These are phyloP conservation scores for Psilanteris sp. DNA, from an alignment of 1,140 invertebrate species.

Conservation along the genomic window DNA sequence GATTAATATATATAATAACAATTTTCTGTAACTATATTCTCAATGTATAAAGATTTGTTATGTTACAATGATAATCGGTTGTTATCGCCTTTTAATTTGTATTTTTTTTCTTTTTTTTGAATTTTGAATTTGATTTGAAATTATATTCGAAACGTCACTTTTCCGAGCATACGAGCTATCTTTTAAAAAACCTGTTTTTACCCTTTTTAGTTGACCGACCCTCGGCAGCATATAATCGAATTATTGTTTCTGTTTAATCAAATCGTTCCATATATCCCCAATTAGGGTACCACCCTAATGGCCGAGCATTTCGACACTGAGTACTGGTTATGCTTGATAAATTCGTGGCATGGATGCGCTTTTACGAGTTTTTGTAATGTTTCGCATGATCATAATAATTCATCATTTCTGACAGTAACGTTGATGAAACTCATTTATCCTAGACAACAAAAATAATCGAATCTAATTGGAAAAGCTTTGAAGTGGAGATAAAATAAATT, in stretches of 20 bases:
- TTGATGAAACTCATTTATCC: constrained; percentile 39
- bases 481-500: neutral
- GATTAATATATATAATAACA: too few relatives aligned
- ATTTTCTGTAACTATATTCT: too few relatives aligned
- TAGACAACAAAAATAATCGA: constrained; percentile 24
- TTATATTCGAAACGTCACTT: too few relatives aligned
- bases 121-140: too few relatives aligned
- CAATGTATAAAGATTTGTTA: too few relatives aligned
- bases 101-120: too few relatives aligned
- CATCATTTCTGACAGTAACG: constrained; percentile 28
- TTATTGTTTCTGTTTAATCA: constrained; percentile 61
- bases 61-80: too few relatives aligned
- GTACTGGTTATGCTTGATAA: constrained; percentile 19
- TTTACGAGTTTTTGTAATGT: constrained; percentile 37
- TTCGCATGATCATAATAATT: constrained; percentile 27
- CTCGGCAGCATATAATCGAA: constrained; percentile 44
- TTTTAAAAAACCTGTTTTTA: constrained; percentile 50
- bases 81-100: too few relatives aligned
- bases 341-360: constrained; percentile 8
- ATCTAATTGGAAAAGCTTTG: constrained; percentile 11
- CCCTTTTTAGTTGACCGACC: constrained; percentile 41
- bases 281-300: constrained; percentile 47
- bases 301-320: constrained; percentile 2
- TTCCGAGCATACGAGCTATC: constrained; percentile 12
- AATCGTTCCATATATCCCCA: constrained; percentile 35